phyloP scores from a whole-genome alignment of 2,113 vertebrate species.

The Sebastes schlegelii region DNA sequence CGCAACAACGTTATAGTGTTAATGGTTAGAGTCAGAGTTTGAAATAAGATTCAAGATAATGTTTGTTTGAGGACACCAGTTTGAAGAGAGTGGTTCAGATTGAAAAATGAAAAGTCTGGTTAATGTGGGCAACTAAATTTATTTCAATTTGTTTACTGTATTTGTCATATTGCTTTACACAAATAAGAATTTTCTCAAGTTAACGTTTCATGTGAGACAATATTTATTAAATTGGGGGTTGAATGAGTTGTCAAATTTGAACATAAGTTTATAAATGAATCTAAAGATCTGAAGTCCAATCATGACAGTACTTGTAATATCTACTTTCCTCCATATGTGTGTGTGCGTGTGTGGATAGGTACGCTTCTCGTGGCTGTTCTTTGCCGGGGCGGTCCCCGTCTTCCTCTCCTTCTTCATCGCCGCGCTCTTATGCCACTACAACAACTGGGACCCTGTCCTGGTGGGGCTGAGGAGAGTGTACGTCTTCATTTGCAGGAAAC shows the following conservation, averaged over 20 bases:
- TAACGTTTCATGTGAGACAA: not conserved
- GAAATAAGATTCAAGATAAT: not conserved
- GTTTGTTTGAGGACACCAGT: not conserved
- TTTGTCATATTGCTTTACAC: not conserved
- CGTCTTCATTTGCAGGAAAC: conserved; percentile 93
- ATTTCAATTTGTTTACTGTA: not conserved
- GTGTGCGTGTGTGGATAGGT: conserved; percentile 80
- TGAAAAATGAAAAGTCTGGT: not conserved
- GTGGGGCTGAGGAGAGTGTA: conserved; percentile 93
- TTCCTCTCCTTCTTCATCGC: conserved; percentile 96
- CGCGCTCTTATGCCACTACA: conserved; percentile 94
- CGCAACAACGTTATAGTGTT: too few species aligned
- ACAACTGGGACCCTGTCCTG: conserved; percentile 99
- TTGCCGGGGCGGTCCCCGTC: conserved; percentile 93
- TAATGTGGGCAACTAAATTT: not conserved
- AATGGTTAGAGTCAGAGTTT: not conserved
- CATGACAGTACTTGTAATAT: not conserved
- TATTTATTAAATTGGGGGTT: not conserved
- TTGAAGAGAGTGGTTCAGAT: not conserved
- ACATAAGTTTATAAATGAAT: not conserved
- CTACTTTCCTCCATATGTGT: not conserved
- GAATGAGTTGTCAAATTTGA: not conserved
- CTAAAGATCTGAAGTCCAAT: not conserved
- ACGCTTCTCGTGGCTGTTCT: conserved; percentile 97
- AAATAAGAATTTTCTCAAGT: not conserved